Percentiles rank a stretch among this genome's conserved stretches.
Evolutionary conservation across 37 sponge, comb jelly and placozoan species (phyloP).

Genomic region (Beroe forskalii): DNA sequence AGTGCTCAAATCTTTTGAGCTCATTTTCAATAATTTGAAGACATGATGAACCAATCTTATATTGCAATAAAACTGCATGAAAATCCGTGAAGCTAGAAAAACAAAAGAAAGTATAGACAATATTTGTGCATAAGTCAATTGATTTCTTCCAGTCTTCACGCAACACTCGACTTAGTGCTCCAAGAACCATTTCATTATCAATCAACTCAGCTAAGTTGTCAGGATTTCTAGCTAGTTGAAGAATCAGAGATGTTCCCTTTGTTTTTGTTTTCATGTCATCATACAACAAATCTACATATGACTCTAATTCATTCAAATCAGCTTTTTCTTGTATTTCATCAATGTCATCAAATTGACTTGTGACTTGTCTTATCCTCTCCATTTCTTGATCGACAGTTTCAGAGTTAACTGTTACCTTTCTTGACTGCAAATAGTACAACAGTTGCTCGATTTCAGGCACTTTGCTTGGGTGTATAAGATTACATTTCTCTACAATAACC

Average conservation of each 20-base stretch:
- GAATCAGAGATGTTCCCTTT: slow-evolving; percentile 81
- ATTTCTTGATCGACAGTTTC: slow-evolving; percentile 60
- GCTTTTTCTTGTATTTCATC: slow-evolving; percentile 73
- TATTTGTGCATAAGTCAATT: slow-evolving; percentile 89
- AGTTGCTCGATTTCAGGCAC: slow-evolving; percentile 90
- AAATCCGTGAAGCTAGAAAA: slow-evolving; percentile 91
- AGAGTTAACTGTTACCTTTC: slow-evolving; percentile 65
- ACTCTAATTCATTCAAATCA: slow-evolving; percentile 76
- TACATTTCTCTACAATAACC: slow-evolving; percentile 72
- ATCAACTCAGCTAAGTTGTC: slow-evolving; percentile 86
- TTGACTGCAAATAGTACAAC: slow-evolving; percentile 75
- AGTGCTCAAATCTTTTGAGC: slow-evolving; percentile 73
- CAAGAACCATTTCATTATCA: slow-evolving; percentile 78
- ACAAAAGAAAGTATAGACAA: slow-evolving; percentile 94
- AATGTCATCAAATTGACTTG: slow-evolving; percentile 59
- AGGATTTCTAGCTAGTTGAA: slow-evolving; percentile 89
- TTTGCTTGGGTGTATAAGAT: slow-evolving; percentile 73
- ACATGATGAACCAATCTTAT: slow-evolving; percentile 89
- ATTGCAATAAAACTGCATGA: slow-evolving; percentile 75
- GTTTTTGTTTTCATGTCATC: slow-evolving; percentile 81
- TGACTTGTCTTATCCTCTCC: slow-evolving; percentile 16
- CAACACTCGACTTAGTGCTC: slow-evolving; percentile 88
- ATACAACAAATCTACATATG: slow-evolving; percentile 85
- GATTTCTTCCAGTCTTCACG: slow-evolving; percentile 96
- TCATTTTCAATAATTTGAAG: slow-evolving; percentile 85